Evolutionary conservation across 2,113 vertebrate species (phyloP).

Genomic region (Notechis scutatus): DNA sequence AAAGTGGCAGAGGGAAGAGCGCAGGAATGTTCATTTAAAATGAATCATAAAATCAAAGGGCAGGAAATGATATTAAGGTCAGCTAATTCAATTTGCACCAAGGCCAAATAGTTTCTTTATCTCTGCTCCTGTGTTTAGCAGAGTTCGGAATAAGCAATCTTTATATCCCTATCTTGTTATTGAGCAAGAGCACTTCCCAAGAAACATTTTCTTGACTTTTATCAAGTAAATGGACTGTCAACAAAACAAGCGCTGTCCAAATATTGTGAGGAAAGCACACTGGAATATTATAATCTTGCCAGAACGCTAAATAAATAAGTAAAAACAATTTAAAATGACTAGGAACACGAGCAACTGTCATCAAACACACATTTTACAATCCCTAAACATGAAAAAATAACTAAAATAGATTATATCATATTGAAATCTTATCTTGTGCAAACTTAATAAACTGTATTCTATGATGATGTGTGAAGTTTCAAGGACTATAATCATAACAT

Average conservation of each 20-base stretch:
- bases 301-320: background rate
- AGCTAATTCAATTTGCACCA: background rate
- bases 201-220: background rate
- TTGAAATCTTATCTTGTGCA: background rate
- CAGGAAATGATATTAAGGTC: background rate
- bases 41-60: background rate
- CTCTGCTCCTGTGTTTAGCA: background rate
- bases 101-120: background rate
- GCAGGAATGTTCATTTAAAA: background rate
- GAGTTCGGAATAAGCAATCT: background rate
- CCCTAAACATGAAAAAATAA: background rate
- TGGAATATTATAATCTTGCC: background rate
- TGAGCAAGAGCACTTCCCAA: background rate
- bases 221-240: background rate
- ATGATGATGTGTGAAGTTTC: slow-evolving; percentile 27
- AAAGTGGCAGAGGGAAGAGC: background rate
- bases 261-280: background rate
- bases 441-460: slow-evolving; percentile 40
- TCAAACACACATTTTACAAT: background rate
- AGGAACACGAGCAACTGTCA: background rate
- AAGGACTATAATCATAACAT: slow-evolving; percentile 22
- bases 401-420: background rate
- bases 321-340: background rate
- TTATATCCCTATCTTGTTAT: background rate
- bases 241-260: background rate